Evolutionary conservation across 2,797 vertebrate genomes (phyloP).

Genomic region (Lacerta viridis): DNA sequence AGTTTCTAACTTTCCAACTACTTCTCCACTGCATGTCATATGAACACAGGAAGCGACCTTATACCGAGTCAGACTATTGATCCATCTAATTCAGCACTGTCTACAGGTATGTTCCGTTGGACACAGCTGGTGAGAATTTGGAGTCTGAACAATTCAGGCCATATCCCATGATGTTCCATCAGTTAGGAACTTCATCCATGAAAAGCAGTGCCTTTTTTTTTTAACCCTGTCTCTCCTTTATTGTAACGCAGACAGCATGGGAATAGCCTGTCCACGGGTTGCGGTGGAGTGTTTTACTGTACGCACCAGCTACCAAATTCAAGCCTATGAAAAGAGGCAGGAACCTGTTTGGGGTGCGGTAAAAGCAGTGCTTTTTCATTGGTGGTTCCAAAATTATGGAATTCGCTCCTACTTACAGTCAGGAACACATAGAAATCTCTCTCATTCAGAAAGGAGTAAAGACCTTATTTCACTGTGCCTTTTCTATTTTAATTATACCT

Average conservation of each 20-base stretch:
- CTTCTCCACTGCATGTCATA: no score
- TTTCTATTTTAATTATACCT: neutral
- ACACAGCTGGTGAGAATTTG: neutral
- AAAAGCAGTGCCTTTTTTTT: no score
- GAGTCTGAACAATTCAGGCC: neutral
- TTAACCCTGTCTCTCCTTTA: conserved; percentile 19
- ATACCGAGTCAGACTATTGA: no score
- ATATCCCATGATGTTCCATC: neutral
- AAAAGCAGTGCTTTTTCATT: neutral
- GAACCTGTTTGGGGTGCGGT: conserved; percentile 62
- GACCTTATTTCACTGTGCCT: neutral
- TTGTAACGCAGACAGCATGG: conserved; percentile 6
- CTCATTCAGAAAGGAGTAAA: neutral
- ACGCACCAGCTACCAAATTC: conserved; percentile 76
- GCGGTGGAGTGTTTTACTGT: conserved; percentile 58
- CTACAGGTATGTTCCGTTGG: no score
- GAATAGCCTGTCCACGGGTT: neutral
- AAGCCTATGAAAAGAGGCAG: conserved; percentile 54
- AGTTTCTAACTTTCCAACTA: neutral
- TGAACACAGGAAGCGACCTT: neutral
- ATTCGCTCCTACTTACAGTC: neutral
- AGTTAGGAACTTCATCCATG: neutral
- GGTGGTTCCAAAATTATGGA: neutral
- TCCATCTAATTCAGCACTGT: no score
- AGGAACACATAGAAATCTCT: neutral